Evolutionary conservation across 2,888 invertebrate genomes (phyloP).

Genomic region (Branchellion lobata): DNA sequence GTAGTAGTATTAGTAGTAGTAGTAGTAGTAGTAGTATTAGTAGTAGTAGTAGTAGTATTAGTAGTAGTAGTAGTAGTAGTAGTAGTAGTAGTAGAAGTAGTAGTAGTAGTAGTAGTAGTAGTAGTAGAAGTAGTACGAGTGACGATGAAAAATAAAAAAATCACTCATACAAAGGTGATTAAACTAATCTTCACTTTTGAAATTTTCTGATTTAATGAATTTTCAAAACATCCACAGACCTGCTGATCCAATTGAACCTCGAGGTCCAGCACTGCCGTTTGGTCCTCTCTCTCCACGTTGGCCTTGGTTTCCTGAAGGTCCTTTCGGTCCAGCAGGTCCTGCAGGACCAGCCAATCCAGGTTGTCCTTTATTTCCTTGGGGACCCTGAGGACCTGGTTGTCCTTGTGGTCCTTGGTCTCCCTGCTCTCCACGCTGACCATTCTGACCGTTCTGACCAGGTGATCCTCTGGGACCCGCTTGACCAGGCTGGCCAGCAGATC

Average conservation of each 20-base stretch:
- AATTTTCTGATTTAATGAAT: too few relatives aligned
- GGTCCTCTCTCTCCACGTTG: slow-evolving; percentile 31
- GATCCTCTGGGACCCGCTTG: slow-evolving; percentile 39
- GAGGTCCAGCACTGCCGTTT: slow-evolving; percentile 46
- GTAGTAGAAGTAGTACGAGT: too few relatives aligned
- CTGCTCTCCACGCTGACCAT: slow-evolving; percentile 43
- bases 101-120: too few relatives aligned
- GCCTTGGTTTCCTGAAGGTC: slow-evolving; percentile 48
- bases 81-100: too few relatives aligned
- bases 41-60: too few relatives aligned
- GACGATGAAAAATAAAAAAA: too few relatives aligned
- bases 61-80: too few relatives aligned
- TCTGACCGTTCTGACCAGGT: slow-evolving; percentile 43
- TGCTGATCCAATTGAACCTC: slow-evolving; percentile 46
- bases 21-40: too few relatives aligned
- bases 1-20: too few relatives aligned
- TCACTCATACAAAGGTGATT: too few relatives aligned
- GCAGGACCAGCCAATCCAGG: background rate
- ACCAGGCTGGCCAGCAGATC: slow-evolving; percentile 44
- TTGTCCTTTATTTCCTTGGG: slow-evolving; percentile 10
- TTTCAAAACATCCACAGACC: slow-evolving; percentile 51
- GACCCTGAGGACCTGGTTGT: slow-evolving; percentile 45
- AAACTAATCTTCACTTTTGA: too few relatives aligned
- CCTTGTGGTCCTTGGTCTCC: slow-evolving; percentile 48
- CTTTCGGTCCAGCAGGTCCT: slow-evolving; percentile 31